These are phyloP conservation scores for Nannobrachium achirus DNA, from an alignment of 2,113 vertebrate species.

Conservation along the genomic window DNA sequence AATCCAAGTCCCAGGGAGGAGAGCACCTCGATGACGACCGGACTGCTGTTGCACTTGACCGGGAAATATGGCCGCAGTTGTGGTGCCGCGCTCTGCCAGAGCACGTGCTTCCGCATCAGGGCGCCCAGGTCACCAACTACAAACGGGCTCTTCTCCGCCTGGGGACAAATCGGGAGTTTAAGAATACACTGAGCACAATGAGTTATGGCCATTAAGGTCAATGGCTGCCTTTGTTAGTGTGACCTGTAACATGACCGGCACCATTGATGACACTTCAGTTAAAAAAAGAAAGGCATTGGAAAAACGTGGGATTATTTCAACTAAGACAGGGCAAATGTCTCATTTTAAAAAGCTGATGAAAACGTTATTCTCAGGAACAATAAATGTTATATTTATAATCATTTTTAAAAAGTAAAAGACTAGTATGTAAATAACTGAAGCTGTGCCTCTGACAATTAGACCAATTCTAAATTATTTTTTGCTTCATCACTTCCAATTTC, in stretches of 20 bases:
- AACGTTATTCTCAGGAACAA: too few relatives aligned
- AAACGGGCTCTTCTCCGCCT: constrained; percentile 95
- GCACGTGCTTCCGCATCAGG: constrained; percentile 89
- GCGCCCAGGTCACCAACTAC: constrained; percentile 94
- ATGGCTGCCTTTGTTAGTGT: not conserved
- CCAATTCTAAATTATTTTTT: too few relatives aligned
- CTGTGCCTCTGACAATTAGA: too few relatives aligned
- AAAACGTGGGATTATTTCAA: too few relatives aligned
- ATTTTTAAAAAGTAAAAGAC: too few relatives aligned
- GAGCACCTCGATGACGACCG: constrained; percentile 91
- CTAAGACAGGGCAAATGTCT: too few relatives aligned
- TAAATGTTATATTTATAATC: too few relatives aligned
- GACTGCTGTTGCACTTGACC: constrained; percentile 91
- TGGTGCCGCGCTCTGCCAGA: constrained; percentile 88
- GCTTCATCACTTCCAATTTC: too few relatives aligned
- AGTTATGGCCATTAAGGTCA: not conserved
- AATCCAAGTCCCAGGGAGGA: constrained; percentile 93
- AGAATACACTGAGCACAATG: not conserved
- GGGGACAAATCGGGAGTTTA: constrained; percentile 21
- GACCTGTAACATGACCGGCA: not conserved
- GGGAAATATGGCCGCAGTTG: constrained; percentile 92
- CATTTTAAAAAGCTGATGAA: too few relatives aligned
- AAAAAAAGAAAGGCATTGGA: not conserved
- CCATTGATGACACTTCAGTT: not conserved
- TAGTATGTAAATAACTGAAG: too few relatives aligned